Conservation (phyloP, 2,888 invertebrate species). For the Pteria penguin region DNA sequence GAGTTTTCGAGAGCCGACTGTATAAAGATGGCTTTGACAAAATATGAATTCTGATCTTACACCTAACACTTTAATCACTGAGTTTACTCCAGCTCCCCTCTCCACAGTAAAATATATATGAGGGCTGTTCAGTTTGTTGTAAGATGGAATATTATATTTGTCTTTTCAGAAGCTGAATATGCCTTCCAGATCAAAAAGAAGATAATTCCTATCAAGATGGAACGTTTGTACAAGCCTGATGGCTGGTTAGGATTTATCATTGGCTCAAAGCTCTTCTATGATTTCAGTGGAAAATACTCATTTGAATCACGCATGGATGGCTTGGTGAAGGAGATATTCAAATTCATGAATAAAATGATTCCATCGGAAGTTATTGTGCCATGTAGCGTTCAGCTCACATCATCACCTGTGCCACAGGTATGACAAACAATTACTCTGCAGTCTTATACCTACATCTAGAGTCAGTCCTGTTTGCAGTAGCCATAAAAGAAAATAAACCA, state of each 20-base stretch:
- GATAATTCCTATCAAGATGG: slow-evolving; percentile 52
- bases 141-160: too few species aligned
- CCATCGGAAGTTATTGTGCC: slow-evolving; percentile 13
- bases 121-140: too few species aligned
- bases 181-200: slow-evolving; percentile 45
- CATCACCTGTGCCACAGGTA: too few species aligned
- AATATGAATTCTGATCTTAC: too few species aligned
- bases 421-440: too few species aligned
- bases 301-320: slow-evolving; percentile 41
- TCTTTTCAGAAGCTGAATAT: slow-evolving; percentile 54
- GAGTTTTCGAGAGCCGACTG: too few species aligned
- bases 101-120: too few species aligned
- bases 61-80: too few species aligned
- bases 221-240: slow-evolving; percentile 43
- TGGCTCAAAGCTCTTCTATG: slow-evolving; percentile 51
- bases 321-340: slow-evolving; percentile 30
- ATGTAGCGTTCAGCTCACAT: background rate
- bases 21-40: too few species aligned
- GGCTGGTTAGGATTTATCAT: slow-evolving; percentile 55
- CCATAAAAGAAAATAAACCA: too few species aligned
- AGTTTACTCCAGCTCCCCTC: too few species aligned
- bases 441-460: background rate
- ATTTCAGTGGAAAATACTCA: slow-evolving; percentile 50
- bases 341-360: background rate
- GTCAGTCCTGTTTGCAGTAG: too few species aligned